A percentile compares a stretch with the other conserved stretches of the same genome.
Evolutionary conservation across 2,797 vertebrate genomes (phyloP).

Genomic region (Danio kyathit): DNA sequence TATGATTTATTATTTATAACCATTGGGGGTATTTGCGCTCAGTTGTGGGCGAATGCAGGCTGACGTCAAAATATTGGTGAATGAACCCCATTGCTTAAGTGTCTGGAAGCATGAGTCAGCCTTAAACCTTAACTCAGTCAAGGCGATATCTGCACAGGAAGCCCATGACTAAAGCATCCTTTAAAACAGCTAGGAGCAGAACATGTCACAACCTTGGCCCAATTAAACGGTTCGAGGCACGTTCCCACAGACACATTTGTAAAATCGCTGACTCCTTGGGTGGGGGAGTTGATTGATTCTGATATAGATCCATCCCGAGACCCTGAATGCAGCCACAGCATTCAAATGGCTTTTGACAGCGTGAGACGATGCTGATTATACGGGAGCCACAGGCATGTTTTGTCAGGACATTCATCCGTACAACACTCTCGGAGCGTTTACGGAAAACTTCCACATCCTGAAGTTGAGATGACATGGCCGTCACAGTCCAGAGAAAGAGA

Average conservation of each 20-base stretch:
- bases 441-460: background rate
- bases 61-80: no score
- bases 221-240: slow-evolving; percentile 1
- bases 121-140: slow-evolving; percentile 36
- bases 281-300: slow-evolving; percentile 7
- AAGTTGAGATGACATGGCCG: background rate
- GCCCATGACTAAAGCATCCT: slow-evolving; percentile 33
- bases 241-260: slow-evolving; percentile 20
- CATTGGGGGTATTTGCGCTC: background rate
- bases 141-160: slow-evolving; percentile 7
- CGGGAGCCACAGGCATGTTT: background rate
- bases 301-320: slow-evolving; percentile 23
- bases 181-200: slow-evolving; percentile 29
- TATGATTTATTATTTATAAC: slow-evolving; percentile 25
- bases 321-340: slow-evolving; percentile 18
- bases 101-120: background rate
- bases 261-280: slow-evolving; percentile 1
- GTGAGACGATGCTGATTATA: slow-evolving; percentile 40
- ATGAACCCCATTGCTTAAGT: no score
- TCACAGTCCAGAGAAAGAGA: slow-evolving; percentile 9
- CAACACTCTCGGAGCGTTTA: background rate
- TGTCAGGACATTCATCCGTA: slow-evolving; percentile 25
- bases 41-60: background rate
- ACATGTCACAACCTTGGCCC: background rate
- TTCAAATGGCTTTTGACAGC: slow-evolving; percentile 42